Evolutionary conservation across 2,888 invertebrate species (phyloP), one percentile per base, ranked within the genome.

Genomic region (Lathronympha strigana): DNA sequence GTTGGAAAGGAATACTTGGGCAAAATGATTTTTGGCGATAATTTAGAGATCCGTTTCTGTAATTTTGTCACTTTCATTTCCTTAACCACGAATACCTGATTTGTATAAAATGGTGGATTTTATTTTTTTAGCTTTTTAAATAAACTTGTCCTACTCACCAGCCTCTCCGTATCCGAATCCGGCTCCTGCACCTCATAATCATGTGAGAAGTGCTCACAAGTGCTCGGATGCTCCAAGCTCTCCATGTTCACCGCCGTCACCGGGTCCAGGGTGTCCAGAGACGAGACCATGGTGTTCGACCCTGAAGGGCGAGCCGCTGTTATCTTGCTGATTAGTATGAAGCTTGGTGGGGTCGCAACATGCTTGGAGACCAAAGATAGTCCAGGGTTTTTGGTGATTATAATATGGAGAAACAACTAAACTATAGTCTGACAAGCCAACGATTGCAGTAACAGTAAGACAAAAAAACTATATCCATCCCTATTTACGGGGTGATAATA

Each of bases 201-300:
- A 67, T 89, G 88, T 0, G 92, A 82, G 68, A 83, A 86, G 55
- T 90, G 91, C 72, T 92, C 92, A 66, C 92, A 90, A 0, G 86
- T 87, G 1, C 91, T 88, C 67, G 87, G 90, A 66, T 92, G 91
- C 63, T 90, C 92, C 21, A 90, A 71, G 61, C 91, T 90, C 75
- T 93, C 93, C 82, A 92, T 84, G 68, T 92, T 90, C 4, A 92
- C 87, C 0, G 92, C 83, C 0, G 92, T 93, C 53, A 92, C 79
- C 11, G 94, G 94, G 77, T 95, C 95, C 74, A 95, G 84, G 21
- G 94, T 95, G 76, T 95, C 95, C 71, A 95, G 92, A 17, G 95
- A 95, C 23, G 97, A 96, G 61, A 97, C 95, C 93, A 97, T 94
- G 13, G 97, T 97, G 82, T 96, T 96, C 63, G 97, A 97, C 71